These are phyloP conservation scores for Platalea minor DNA, from an alignment of 2,797 vertebrate genomes.

Conservation along the genomic window DNA sequence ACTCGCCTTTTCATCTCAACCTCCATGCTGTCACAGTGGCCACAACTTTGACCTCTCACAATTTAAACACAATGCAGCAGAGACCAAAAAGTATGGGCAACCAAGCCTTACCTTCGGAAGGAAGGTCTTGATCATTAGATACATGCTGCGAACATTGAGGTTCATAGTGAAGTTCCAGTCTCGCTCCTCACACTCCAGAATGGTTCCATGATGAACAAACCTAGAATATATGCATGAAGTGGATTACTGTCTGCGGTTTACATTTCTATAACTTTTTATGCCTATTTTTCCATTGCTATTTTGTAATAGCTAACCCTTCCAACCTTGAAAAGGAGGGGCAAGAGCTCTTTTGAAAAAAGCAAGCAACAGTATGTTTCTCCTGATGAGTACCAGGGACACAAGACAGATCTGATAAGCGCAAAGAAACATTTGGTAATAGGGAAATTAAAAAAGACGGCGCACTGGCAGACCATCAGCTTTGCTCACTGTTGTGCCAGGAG, in stretches of 20 bases:
- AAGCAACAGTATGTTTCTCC: background rate
- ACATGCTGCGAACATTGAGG: slow-evolving; percentile 93
- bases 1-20: background rate
- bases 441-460: background rate
- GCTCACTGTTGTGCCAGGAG: background rate
- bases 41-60: background rate
- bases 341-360: background rate
- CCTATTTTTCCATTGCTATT: background rate
- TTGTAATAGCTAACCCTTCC: background rate
- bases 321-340: background rate
- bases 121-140: slow-evolving; percentile 90
- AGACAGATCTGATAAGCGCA: background rate
- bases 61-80: background rate
- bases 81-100: background rate
- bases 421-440: background rate
- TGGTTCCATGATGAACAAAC: slow-evolving; percentile 91
- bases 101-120: slow-evolving; percentile 85
- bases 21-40: background rate
- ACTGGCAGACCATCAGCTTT: background rate
- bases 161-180: slow-evolving; percentile 97
- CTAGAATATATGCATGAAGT: slow-evolving; percentile 57
- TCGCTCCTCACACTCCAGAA: slow-evolving; percentile 89
- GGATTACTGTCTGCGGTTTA: background rate
- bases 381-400: background rate
- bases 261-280: background rate